phyloP scores from a whole-genome alignment of 2,113 vertebrate species.

The Archocentrus centrarchus region DNA sequence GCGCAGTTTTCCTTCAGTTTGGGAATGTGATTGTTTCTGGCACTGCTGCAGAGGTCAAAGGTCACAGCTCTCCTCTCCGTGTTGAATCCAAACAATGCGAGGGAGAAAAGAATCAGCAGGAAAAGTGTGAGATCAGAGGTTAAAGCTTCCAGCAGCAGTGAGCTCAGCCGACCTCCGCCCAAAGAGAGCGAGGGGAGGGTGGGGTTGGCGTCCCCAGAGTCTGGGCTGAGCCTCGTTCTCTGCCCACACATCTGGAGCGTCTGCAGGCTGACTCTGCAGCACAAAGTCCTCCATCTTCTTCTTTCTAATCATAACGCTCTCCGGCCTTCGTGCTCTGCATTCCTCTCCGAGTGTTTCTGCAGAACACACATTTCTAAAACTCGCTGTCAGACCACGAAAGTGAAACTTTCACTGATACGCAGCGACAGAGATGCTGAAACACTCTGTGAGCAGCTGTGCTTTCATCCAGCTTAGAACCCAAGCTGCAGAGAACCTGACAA shows the following conservation, averaged over 20 bases:
- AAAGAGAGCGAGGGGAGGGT: conserved; percentile 19
- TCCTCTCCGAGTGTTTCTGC: background rate
- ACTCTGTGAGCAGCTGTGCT: background rate
- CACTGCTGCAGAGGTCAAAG: conserved; percentile 15
- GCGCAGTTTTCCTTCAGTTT: background rate
- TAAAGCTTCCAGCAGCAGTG: conserved; percentile 43
- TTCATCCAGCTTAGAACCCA: background rate
- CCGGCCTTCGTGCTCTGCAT: too few relatives aligned
- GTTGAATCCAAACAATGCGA: background rate
- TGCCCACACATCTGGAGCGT: conserved; percentile 50
- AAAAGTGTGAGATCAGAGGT: conserved; percentile 34
- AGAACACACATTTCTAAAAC: background rate
- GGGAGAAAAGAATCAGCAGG: background rate
- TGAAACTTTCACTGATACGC: background rate
- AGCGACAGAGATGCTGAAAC: background rate
- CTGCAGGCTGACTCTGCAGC: background rate
- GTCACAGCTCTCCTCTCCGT: background rate
- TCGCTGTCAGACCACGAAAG: background rate
- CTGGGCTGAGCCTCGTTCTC: conserved; percentile 52
- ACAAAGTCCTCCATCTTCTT: too few relatives aligned
- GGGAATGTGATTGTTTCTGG: background rate
- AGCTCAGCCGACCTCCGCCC: conserved; percentile 58
- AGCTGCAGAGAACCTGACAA: too few relatives aligned
- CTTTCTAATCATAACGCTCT: too few relatives aligned
- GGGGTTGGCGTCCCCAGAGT: conserved; percentile 54